These are phyloP conservation scores for Nymphalis urticae DNA, from an alignment of 2,888 invertebrate genomes.

Conservation along the genomic window DNA sequence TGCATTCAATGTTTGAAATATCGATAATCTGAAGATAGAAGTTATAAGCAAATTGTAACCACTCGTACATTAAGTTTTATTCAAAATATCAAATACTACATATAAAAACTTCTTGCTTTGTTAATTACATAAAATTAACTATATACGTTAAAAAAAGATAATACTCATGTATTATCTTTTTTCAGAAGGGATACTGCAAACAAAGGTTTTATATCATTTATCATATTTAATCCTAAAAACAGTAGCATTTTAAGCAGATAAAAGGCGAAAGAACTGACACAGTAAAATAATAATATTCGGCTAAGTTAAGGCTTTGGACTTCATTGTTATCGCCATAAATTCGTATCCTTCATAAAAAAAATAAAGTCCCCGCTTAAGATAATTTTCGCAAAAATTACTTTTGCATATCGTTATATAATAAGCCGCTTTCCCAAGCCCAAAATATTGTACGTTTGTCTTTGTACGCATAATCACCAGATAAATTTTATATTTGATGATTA, in stretches of 20 bases:
- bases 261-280: slow-evolving; percentile 30
- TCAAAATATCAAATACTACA: no score
- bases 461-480: no score
- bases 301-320: slow-evolving; percentile 20
- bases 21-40: neutral
- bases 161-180: no score
- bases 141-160: no score
- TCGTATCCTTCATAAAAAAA: slow-evolving; percentile 29
- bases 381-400: slow-evolving; percentile 10
- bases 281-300: slow-evolving; percentile 33
- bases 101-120: no score
- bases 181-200: no score
- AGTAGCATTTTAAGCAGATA: slow-evolving; percentile 14
- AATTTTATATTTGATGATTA: no score
- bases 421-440: neutral
- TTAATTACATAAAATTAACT: no score
- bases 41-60: neutral
- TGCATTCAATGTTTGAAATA: slow-evolving; percentile 2
- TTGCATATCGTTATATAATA: slow-evolving; percentile 4
- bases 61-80: no score
- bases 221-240: slow-evolving; percentile 23
- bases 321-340: slow-evolving; percentile 35
- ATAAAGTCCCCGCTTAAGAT: slow-evolving; percentile 16
- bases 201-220: no score
- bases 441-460: no score